Evolutionary conservation across 2,888 invertebrate genomes (phyloP), one percentile per base, ranked within the genome.

Genomic region (Melolontha melolontha): DNA sequence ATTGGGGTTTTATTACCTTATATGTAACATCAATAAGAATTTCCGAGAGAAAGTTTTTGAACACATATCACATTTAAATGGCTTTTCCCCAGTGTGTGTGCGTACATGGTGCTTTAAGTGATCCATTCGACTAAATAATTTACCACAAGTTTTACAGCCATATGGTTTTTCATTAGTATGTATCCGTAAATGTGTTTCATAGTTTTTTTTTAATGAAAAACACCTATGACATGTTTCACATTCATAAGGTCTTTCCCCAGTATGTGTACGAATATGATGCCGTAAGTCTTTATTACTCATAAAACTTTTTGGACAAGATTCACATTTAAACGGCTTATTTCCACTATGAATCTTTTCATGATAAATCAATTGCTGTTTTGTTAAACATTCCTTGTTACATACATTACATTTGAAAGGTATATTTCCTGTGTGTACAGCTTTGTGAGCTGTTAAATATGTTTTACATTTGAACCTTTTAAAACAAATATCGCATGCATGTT

Each of bases 41-140:
- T 74, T 73, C 27, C 73, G 70, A 34, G 75, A 75, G 50, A 78
- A 78, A 1, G 70, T 52, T 59, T 77, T 77, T 14, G 73, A 68
- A 59, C 78, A 78, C 47, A 68, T 66, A 42, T 75, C 70, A 64
- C 77, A 77, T 14, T 54, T 68, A 66, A 73, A 73, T n/a, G 39
- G 57, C n/a, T 66, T 54, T 41, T 67, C 67, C 0, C 67, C 67
- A 5, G 67, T 67, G 34, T 67, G 67, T 17, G 44, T 67, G 8
- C 62, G 50, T 16, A 67, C 42, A 17, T 67, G 67, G 22, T 67
- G 67, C 16, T 67, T 67, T 10, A 67, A 54, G 34, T 67, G 67
- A 27, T 67, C 67, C 67, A 67, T 67, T 22, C 67, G 27, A 34
- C 67, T 67, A 39, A 67, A 67, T 39, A 67, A 55, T 41, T 67